Evolutionary conservation across 2,113 vertebrate species (phyloP).

Genomic region (Balaenoptera acutorostrata): DNA sequence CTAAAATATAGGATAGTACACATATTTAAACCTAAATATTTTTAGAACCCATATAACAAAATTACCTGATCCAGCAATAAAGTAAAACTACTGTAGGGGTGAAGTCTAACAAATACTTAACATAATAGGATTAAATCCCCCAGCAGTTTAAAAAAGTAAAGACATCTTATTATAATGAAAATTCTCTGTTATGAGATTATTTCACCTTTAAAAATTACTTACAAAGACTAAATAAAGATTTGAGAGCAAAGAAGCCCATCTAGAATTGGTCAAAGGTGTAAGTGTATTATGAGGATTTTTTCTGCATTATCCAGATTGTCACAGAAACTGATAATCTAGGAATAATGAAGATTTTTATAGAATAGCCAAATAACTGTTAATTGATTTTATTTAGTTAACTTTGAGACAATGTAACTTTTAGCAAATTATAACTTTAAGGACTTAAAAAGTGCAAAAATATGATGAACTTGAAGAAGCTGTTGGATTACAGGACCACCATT

Average conservation of each 20-base stretch:
- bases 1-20: background rate
- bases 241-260: background rate
- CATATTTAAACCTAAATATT: background rate
- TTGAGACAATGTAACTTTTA: background rate
- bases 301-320: background rate
- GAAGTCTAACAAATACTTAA: slow-evolving; percentile 1
- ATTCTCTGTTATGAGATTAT: background rate
- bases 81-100: background rate
- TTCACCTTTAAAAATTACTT: background rate
- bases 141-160: background rate
- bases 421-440: background rate
- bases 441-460: background rate
- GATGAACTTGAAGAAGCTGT: background rate
- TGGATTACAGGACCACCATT: background rate
- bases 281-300: background rate
- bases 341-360: background rate
- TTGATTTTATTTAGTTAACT: background rate
- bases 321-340: background rate
- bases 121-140: background rate
- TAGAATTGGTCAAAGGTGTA: background rate
- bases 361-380: background rate
- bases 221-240: background rate
- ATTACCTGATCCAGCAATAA: background rate
- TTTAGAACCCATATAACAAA: background rate
- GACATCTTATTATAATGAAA: background rate